phyloP scores from a whole-genome alignment of 2,797 vertebrate species.

The Chrysocyon brachyurus region DNA sequence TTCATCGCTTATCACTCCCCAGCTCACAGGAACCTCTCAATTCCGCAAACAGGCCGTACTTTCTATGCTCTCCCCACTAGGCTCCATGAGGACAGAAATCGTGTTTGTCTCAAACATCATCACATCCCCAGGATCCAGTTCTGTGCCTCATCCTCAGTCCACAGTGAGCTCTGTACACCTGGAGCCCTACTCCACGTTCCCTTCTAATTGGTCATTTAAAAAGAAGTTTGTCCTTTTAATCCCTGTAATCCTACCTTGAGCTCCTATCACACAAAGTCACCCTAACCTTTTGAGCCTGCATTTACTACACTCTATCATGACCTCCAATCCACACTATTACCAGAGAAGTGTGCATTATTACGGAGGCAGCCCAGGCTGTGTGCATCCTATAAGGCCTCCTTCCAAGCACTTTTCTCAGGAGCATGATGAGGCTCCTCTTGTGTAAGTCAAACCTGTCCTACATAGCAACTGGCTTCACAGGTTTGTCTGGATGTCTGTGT shows the following conservation, averaged over 20 bases:
- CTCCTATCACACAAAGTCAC: not conserved
- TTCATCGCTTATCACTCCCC: not conserved
- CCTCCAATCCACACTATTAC: no score
- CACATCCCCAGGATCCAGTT: not conserved
- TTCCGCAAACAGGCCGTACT: not conserved
- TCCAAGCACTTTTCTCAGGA: not conserved
- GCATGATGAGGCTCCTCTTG: not conserved
- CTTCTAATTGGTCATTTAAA: not conserved
- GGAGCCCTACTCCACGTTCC: not conserved
- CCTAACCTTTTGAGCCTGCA: not conserved
- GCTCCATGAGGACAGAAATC: not conserved
- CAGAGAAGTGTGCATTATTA: accelerated
- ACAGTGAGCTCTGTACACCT: accelerated
- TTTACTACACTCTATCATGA: accelerated
- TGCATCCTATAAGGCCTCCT: not conserved
- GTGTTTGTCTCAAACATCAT: not conserved
- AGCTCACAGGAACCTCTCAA: not conserved
- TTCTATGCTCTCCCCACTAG: no score
- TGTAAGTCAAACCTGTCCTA: not conserved
- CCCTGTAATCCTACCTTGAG: not conserved
- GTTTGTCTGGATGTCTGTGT: not conserved
- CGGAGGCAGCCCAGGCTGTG: accelerated
- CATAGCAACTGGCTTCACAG: not conserved
- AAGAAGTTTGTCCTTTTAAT: not conserved
- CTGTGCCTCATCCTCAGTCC: not conserved